A percentile compares a stretch with the other conserved stretches of the same genome.
These are phyloP conservation scores for Heliothis subflexa DNA, from an alignment of 1,140 invertebrate genomes.

Conservation along the genomic window DNA sequence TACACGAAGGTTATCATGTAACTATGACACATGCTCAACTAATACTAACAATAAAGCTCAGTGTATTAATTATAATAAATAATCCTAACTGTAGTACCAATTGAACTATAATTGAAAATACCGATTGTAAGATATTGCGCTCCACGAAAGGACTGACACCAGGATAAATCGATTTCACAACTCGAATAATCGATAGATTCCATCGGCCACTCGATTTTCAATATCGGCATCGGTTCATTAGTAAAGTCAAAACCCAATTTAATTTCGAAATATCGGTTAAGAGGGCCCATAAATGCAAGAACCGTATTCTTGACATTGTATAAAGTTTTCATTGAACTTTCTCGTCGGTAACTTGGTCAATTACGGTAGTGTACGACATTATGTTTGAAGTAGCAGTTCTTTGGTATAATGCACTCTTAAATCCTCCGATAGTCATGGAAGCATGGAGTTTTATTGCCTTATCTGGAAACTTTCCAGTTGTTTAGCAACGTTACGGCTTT, in stretches of 20 bases:
- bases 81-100: not conserved
- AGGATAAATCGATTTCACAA: constrained; percentile 27
- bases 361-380: not conserved
- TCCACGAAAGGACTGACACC: not conserved
- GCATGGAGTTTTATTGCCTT: constrained; percentile 19
- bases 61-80: not conserved
- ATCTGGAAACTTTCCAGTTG: constrained; percentile 26
- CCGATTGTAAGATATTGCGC: not conserved
- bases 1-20: not conserved
- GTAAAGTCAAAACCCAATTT: not conserved
- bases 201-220: constrained; percentile 10
- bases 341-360: constrained; percentile 4
- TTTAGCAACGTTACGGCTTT: not conserved
- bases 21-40: not conserved
- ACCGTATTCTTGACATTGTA: too few species aligned
- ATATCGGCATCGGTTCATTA: not conserved
- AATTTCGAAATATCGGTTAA: not conserved
- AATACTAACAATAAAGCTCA: not conserved
- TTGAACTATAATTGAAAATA: constrained; percentile 9
- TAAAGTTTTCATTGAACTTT: not conserved
- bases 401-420: constrained; percentile 15
- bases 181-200: constrained; percentile 10
- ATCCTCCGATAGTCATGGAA: constrained; percentile 20
- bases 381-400: not conserved
- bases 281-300: not conserved